Base-by-base conservation (phyloP, 2,888 invertebrate genomes). In the Stenurella melanura region DNA sequence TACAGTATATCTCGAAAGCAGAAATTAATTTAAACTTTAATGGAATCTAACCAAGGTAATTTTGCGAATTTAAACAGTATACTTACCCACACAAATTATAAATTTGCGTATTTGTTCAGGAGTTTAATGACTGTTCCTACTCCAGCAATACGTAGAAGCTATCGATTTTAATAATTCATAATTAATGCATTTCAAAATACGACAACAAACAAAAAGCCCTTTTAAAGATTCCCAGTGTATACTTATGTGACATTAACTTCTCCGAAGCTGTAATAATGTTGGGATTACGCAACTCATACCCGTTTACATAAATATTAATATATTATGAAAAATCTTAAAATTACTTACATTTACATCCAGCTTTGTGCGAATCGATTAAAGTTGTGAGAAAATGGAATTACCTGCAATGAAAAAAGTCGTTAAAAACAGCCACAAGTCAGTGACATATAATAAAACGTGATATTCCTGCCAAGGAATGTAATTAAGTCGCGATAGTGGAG, bases 401-500 rank as follows among this genome's bases (percentile, higher is more conserved):
- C 42, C 64, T 64, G n/a, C 3, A 64, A 64, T 12, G 21, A 64
- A 64, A 64, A 61, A 34, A 30, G 17, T 64, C 42, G 42, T 64
- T 18, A 64, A 30, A 18, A 64, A 17, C 19, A 19, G 42, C 19
- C 42, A 64, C 19, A 17, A 64, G 12, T 64, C 26, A 64, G 10
- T 17, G 38, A 1, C 42, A 38, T 38, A 64, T 19, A n/a, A 50
- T 50, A 61, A 64, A 64, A 64, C 64, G 17, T n/a, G 42, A 42
- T 12, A 42, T 64, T 42, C 42, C 64, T 21, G 18, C 50, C 19
- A n/a, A 64, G 64, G 64, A 10, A 64, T 30, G 42, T 42, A 42
- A 64, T 63, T 64, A 64, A 64, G 42, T 12, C 19, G 7, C n/a
- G 64, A 42, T 64, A n/a, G n/a, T n/a, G n/a, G n/a, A n/a, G n/a